Percentiles rank a stretch among this genome's conserved stretches.
Conservation (phyloP, 1,140 invertebrate genomes). For the Drosophila yakuba region DNA sequence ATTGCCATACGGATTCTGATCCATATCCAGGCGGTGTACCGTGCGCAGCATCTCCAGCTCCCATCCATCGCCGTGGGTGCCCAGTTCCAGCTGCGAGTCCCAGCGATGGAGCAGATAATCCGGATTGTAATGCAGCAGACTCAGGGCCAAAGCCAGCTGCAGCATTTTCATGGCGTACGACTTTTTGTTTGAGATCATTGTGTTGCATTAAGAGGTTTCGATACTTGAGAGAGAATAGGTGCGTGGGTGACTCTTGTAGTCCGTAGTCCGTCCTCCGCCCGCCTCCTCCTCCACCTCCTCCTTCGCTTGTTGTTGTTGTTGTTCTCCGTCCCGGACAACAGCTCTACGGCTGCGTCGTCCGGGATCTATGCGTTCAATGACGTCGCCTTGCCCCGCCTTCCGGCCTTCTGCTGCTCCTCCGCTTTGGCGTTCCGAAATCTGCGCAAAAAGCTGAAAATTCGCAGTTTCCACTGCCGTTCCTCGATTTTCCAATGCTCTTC, state of each 20-base stretch:
- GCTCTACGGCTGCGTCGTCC: constrained; percentile 63
- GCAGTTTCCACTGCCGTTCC: constrained; percentile 29
- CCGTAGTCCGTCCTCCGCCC: constrained; percentile 42
- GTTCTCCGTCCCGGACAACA: constrained; percentile 67
- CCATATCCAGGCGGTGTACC: constrained; percentile 85
- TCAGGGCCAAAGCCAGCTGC: constrained; percentile 90
- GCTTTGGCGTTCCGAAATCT: constrained; percentile 19
- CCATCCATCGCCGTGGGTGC: constrained; percentile 86
- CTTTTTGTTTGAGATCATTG: constrained; percentile 90
- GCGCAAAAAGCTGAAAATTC: constrained; percentile 34
- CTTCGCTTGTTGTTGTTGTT: not conserved
- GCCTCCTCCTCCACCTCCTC: constrained; percentile 13
- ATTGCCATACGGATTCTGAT: constrained; percentile 88
- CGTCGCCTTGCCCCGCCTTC: constrained; percentile 68
- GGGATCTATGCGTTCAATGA: constrained; percentile 71
- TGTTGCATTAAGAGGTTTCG: constrained; percentile 44
- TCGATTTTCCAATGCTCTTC: constrained; percentile 28
- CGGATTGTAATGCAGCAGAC: constrained; percentile 90
- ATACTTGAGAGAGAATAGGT: constrained; percentile 9
- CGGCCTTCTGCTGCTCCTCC: constrained; percentile 15
- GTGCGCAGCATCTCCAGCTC: constrained; percentile 86
- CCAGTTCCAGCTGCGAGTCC: constrained; percentile 85
- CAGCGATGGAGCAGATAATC: constrained; percentile 86
- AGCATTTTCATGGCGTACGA: constrained; percentile 90
- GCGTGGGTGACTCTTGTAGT: constrained; percentile 41